A percentile compares a stretch with the other conserved stretches of the same genome.
Conservation (phyloP, 2,888 invertebrate species). For the Drepanosiphum platanoidis region DNA sequence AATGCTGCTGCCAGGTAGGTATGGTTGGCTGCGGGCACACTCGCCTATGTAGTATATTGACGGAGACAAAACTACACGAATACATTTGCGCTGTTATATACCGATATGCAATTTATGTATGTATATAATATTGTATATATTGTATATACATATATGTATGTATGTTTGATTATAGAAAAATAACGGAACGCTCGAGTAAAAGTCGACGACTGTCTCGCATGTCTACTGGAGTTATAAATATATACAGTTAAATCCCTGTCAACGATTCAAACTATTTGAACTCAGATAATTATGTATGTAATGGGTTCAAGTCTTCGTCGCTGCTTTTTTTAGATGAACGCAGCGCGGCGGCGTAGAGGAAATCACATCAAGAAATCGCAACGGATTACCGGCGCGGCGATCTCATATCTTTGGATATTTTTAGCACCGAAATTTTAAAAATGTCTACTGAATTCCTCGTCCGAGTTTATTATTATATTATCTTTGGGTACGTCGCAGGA, state of each 20-base stretch:
- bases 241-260: neutral
- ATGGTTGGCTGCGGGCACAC: too few species aligned
- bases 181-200: neutral
- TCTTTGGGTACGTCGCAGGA: too few species aligned
- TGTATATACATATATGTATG: too few species aligned
- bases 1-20: too few species aligned
- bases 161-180: neutral
- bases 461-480: neutral
- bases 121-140: too few species aligned
- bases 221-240: neutral
- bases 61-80: neutral
- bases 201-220: neutral
- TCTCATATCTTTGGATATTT: constrained; percentile 3
- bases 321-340: constrained; percentile 13
- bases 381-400: neutral
- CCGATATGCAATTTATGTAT: neutral
- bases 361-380: neutral
- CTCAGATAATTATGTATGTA: constrained; percentile 1
- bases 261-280: neutral
- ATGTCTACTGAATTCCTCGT: neutral
- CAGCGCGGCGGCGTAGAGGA: neutral
- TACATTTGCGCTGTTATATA: neutral
- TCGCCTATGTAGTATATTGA: neutral
- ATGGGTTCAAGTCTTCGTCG: constrained; percentile 22
- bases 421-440: neutral